Conservation (phyloP, 2,888 invertebrate genomes). For the Sesia apiformis region DNA sequence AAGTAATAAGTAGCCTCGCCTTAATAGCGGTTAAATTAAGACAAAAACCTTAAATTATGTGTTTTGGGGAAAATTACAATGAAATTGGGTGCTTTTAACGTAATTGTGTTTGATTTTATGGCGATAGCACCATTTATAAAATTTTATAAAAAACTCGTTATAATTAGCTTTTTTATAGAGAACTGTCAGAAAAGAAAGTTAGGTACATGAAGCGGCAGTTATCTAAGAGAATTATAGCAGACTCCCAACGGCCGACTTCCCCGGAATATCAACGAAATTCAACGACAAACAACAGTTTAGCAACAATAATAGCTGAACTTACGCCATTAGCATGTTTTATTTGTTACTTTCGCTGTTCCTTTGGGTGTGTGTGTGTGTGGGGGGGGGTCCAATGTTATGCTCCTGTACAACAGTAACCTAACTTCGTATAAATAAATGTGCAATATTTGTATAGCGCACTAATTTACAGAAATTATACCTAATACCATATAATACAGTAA, state of each 20-base stretch:
- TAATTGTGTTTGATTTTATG: slow-evolving; percentile 21
- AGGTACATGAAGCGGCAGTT: neutral
- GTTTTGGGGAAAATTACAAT: slow-evolving; percentile 12
- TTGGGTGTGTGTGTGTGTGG: neutral
- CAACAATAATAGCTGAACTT: slow-evolving; percentile 25
- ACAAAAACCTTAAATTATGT: too few relatives aligned
- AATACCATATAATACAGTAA: too few relatives aligned
- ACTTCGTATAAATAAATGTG: too few relatives aligned
- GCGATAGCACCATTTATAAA: too few relatives aligned
- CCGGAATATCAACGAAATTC: slow-evolving; percentile 3
- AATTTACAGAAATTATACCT: too few relatives aligned
- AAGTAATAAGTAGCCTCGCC: too few relatives aligned
- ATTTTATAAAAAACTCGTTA: slow-evolving; percentile 15
- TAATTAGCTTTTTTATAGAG: slow-evolving; percentile 10
- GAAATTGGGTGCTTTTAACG: slow-evolving; percentile 18
- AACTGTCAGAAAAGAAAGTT: neutral
- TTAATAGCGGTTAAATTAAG: too few relatives aligned
- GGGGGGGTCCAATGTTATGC: neutral
- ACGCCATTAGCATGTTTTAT: slow-evolving; percentile 24
- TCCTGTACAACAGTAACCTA: too few relatives aligned
- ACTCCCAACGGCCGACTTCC: neutral
- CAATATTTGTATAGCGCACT: too few relatives aligned
- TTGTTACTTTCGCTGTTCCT: slow-evolving; percentile 1
- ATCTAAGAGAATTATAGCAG: neutral
- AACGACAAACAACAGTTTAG: slow-evolving; percentile 24